Evolutionary conservation across 2,113 vertebrate genomes (phyloP).

Genomic region (Thryonomys swinderianus): DNA sequence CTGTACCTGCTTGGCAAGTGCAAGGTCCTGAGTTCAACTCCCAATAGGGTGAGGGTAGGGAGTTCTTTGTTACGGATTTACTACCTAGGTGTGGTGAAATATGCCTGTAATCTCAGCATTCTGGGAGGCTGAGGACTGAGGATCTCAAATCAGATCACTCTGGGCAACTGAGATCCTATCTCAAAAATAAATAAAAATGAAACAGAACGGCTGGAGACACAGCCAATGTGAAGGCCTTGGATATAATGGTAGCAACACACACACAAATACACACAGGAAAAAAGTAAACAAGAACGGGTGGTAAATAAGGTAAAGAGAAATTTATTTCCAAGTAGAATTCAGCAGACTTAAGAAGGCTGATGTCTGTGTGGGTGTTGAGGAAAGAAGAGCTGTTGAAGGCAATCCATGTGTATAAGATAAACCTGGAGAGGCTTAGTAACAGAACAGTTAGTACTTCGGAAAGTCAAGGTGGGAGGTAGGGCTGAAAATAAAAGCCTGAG

Average conservation of each 20-base stretch:
- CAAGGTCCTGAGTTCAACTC: no score
- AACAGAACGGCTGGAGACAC: neutral
- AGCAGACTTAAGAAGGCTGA: neutral
- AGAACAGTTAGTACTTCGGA: conserved; percentile 30
- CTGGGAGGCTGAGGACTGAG: neutral
- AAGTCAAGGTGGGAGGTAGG: conserved; percentile 3
- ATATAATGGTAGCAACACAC: neutral
- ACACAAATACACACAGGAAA: neutral
- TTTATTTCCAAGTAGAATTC: neutral
- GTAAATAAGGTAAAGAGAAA: neutral
- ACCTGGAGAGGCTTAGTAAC: neutral
- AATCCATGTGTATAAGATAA: neutral
- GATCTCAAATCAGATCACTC: neutral
- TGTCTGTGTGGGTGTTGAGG: neutral
- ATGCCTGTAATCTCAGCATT: neutral
- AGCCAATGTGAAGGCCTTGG: neutral
- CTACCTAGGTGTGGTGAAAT: neutral
- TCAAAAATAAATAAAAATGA: neutral
- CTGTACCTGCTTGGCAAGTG: no score
- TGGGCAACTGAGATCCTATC: neutral
- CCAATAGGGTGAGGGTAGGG: no score
- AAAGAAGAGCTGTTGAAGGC: neutral
- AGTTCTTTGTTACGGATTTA: neutral
- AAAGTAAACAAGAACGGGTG: neutral
- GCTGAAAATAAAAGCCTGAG: neutral